Evolutionary conservation across 2,113 vertebrate species (phyloP).

Genomic region (Campylomormyrus tamandua): DNA sequence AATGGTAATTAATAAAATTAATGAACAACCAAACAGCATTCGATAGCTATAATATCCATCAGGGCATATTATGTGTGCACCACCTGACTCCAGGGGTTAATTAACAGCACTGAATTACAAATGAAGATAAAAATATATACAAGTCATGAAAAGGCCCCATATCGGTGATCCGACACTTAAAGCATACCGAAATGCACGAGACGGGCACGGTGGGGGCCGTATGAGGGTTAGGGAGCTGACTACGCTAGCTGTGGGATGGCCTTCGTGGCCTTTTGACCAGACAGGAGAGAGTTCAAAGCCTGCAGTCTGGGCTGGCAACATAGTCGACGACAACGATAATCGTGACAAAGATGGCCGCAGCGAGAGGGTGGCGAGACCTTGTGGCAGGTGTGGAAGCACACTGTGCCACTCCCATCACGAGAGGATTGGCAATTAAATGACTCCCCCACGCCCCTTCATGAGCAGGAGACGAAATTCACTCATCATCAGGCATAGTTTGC

Average conservation of each 20-base stretch:
- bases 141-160: constrained; percentile 12
- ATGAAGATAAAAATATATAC: constrained; percentile 9
- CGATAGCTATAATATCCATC: constrained; percentile 18
- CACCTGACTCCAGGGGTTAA: not conserved
- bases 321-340: not conserved
- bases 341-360: not conserved
- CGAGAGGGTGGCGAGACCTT: not conserved
- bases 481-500: not conserved
- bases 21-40: not conserved
- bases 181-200: not conserved
- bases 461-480: constrained; percentile 15
- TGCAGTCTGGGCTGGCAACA: not conserved
- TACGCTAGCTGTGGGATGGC: not conserved
- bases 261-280: not conserved
- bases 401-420: not conserved
- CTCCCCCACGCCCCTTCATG: not conserved
- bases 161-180: not conserved
- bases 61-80: constrained; percentile 10
- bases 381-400: not conserved
- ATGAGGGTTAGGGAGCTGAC: not conserved
- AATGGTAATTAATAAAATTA: not conserved
- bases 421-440: not conserved
- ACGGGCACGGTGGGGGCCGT: not conserved
- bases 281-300: not conserved
- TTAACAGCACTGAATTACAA: constrained; percentile 25